A percentile compares a stretch with the other conserved stretches of the same genome.
Conservation (phyloP, 2,888 invertebrate species). For the Vanessa cardui region DNA sequence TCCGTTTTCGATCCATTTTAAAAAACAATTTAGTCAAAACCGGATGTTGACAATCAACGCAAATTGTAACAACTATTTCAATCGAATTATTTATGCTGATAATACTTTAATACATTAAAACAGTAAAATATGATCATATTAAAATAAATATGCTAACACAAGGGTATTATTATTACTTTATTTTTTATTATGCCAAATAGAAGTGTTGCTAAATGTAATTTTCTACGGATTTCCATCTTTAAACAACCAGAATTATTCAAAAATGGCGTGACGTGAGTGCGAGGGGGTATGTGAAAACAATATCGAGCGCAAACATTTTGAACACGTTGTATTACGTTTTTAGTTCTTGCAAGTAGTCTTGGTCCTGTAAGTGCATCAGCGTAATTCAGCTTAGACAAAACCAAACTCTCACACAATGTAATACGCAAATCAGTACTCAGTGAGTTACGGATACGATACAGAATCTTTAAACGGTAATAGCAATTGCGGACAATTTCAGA, state of each 20-base stretch:
- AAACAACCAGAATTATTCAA: conserved; percentile 13
- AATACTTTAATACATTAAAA: too few species aligned
- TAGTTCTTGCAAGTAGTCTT: conserved; percentile 16
- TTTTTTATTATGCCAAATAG: neutral
- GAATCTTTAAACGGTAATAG: conserved; percentile 22
- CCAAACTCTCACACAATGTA: conserved; percentile 19
- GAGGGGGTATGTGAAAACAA: conserved; percentile 22
- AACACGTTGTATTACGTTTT: conserved; percentile 13
- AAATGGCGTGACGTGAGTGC: conserved; percentile 24
- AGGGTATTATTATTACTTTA: too few species aligned
- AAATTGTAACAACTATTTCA: too few species aligned
- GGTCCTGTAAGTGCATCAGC: conserved; percentile 26
- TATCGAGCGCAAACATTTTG: conserved; percentile 30
- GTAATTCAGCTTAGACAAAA: conserved; percentile 32
- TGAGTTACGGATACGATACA: conserved; percentile 16
- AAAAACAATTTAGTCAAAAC: too few species aligned
- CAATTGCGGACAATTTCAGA: conserved; percentile 19
- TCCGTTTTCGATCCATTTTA: too few species aligned
- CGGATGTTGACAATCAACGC: too few species aligned
- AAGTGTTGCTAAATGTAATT: conserved; percentile 3
- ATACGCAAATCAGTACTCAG: conserved; percentile 13
- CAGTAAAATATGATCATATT: too few species aligned
- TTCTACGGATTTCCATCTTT: conserved; percentile 8
- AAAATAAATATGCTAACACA: too few species aligned
- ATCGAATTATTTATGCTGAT: too few species aligned